These are phyloP conservation scores for Cyanistes caeruleus DNA, from an alignment of 2,113 vertebrate genomes.

Conservation along the genomic window DNA sequence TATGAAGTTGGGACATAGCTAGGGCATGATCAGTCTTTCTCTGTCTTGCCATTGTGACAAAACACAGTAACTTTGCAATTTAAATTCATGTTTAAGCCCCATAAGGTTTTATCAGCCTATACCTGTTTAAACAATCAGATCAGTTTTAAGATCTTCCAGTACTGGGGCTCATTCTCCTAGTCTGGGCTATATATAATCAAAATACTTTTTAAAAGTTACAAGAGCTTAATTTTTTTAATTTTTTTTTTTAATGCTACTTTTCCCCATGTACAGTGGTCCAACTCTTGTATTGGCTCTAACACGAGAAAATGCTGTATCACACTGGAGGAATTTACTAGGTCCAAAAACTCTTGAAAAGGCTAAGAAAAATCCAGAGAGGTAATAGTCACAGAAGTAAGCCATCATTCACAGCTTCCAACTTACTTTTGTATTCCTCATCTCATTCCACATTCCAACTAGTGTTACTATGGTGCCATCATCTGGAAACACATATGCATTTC, in stretches of 20 bases:
- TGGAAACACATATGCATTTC: neutral
- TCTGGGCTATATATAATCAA: neutral
- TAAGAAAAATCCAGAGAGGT: slow-evolving; percentile 65
- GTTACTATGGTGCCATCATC: slow-evolving; percentile 46
- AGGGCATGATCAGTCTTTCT: neutral
- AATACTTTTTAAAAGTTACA: neutral
- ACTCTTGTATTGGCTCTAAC: slow-evolving; percentile 72
- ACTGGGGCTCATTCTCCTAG: neutral
- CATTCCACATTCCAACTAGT: neutral
- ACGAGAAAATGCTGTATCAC: slow-evolving; percentile 62
- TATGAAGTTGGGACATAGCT: neutral
- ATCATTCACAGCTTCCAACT: neutral
- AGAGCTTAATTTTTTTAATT: neutral
- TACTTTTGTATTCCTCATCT: neutral
- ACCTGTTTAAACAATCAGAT: neutral
- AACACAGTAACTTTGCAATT: neutral
- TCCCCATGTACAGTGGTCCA: slow-evolving; percentile 63
- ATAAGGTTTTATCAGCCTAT: neutral
- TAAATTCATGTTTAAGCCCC: neutral
- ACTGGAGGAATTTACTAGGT: slow-evolving; percentile 71
- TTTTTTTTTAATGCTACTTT: neutral
- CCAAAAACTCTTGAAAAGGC: slow-evolving; percentile 63
- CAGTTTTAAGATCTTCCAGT: neutral
- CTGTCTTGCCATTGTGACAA: neutral
- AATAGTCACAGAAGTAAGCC: neutral